Percentiles rank a stretch among this genome's conserved stretches.
Conservation (phyloP, 2,888 invertebrate species). For the Meliscaeva auricollis region DNA sequence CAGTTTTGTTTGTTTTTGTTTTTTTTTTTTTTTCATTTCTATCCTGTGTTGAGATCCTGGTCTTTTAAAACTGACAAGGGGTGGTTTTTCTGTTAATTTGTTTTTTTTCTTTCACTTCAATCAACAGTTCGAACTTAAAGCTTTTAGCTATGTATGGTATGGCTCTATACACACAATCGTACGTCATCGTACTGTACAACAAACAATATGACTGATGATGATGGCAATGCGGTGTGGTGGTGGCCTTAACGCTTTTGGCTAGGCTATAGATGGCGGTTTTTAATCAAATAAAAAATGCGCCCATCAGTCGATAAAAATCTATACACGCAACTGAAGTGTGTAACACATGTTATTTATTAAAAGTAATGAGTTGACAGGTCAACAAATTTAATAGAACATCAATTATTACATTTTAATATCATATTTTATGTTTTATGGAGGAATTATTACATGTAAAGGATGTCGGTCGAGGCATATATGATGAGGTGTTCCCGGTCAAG, state of each 20-base stretch:
- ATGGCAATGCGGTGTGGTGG: conserved; percentile 1
- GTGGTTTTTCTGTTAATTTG: conserved; percentile 24
- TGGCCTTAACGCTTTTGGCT: conserved; percentile 6
- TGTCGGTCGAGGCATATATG: not conserved
- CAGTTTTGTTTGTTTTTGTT: conserved; percentile 18
- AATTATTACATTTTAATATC: conserved; percentile 73
- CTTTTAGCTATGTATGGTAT: not conserved
- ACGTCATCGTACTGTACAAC: not conserved
- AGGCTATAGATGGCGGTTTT: conserved; percentile 51
- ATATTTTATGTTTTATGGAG: conserved; percentile 52
- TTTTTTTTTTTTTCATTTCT: conserved; percentile 3
- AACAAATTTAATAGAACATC: conserved; percentile 74
- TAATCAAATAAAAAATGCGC: conserved; percentile 68
- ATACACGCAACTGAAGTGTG: conserved; percentile 72
- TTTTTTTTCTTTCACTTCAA: conserved; percentile 60
- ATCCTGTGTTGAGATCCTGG: conserved; percentile 30
- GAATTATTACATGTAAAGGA: not conserved
- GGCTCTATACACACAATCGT: not conserved
- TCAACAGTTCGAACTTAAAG: conserved; percentile 70
- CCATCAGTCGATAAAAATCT: conserved; percentile 60
- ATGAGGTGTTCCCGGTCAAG: conserved; percentile 52
- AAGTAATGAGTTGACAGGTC: conserved; percentile 74
- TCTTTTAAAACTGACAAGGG: conserved; percentile 47
- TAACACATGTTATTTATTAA: conserved; percentile 74
- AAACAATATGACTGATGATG: conserved; percentile 6